Percentiles rank a stretch among this genome's conserved stretches.
Conservation (phyloP, 2,888 invertebrate species). For the Platerodrilus igneus region DNA sequence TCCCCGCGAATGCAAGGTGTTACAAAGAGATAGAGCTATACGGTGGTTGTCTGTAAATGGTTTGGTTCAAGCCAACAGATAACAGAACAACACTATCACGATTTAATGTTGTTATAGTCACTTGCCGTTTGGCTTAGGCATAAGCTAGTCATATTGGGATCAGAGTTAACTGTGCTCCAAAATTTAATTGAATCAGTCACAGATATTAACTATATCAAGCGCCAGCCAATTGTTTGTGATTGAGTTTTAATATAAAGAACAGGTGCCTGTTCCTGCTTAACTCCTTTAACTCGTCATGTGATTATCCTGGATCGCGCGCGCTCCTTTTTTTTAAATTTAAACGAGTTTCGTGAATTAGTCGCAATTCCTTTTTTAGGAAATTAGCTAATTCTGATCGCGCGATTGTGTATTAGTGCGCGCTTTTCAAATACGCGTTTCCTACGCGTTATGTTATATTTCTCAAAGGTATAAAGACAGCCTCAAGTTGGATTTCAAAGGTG, state of each 20-base stretch:
- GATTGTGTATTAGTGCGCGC: no score
- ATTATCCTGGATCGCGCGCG: conserved; percentile 1
- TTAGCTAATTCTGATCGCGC: not conserved
- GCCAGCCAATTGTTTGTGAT: conserved; percentile 45
- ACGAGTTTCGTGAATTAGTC: no score
- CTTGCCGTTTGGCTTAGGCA: conserved; percentile 50
- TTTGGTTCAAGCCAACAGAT: conserved; percentile 41
- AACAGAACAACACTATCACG: conserved; percentile 51
- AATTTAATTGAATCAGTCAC: conserved; percentile 51
- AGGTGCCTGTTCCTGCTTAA: conserved; percentile 12
- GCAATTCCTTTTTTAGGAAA: not conserved
- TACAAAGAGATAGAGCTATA: conserved; percentile 18
- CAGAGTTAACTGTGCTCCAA: conserved; percentile 47
- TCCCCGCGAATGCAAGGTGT: conserved; percentile 14
- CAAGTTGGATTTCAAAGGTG: conserved; percentile 83
- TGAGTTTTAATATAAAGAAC: conserved; percentile 35
- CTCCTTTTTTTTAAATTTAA: not conserved
- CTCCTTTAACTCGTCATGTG: not conserved
- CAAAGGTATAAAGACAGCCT: conserved; percentile 49
- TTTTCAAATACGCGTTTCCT: no score
- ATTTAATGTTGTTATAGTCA: conserved; percentile 52
- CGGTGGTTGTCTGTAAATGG: conserved; percentile 19
- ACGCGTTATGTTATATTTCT: no score
- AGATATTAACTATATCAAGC: conserved; percentile 50
- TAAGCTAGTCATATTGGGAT: conserved; percentile 50